Evolutionary conservation across 1,140 invertebrate genomes (phyloP).

Genomic region (Drosophila serrata): DNA sequence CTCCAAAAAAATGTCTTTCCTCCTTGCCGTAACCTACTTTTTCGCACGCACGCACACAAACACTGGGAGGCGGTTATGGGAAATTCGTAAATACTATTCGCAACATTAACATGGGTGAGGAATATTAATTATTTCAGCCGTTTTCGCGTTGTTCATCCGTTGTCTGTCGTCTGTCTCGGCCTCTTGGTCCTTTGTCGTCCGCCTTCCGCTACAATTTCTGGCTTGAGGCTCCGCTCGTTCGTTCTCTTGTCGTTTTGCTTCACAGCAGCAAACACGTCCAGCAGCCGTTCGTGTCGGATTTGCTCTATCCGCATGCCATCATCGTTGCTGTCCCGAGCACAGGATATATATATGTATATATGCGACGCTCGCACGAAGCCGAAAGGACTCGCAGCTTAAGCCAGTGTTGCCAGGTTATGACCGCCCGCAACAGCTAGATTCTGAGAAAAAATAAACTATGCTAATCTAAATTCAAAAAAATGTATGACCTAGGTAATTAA

Average conservation of each 20-base stretch:
- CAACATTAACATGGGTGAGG: slow-evolving; percentile 24
- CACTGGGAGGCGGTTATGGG: slow-evolving; percentile 17
- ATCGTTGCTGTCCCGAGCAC: slow-evolving; percentile 23
- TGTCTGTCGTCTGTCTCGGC: slow-evolving; percentile 21
- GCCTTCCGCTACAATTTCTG: slow-evolving; percentile 62
- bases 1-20: slow-evolving; percentile 37
- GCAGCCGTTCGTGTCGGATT: slow-evolving; percentile 70
- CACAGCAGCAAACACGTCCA: slow-evolving; percentile 66
- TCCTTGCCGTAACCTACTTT: slow-evolving; percentile 66
- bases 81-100: slow-evolving; percentile 33
- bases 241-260: slow-evolving; percentile 49
- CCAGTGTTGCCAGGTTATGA: background rate
- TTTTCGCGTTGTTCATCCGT: background rate
- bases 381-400: slow-evolving; percentile 18
- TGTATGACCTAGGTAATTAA: too few relatives aligned
- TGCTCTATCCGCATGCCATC: slow-evolving; percentile 56
- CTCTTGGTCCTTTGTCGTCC: slow-evolving; percentile 26
- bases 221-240: slow-evolving; percentile 23
- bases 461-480: too few relatives aligned
- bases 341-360: background rate
- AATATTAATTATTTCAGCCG: slow-evolving; percentile 26
- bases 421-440: background rate
- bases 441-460: too few relatives aligned
- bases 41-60: slow-evolving; percentile 37
- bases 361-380: slow-evolving; percentile 6